Base-by-base conservation (phyloP, 2,888 invertebrate species). In the Eupithecia subfuscata region DNA sequence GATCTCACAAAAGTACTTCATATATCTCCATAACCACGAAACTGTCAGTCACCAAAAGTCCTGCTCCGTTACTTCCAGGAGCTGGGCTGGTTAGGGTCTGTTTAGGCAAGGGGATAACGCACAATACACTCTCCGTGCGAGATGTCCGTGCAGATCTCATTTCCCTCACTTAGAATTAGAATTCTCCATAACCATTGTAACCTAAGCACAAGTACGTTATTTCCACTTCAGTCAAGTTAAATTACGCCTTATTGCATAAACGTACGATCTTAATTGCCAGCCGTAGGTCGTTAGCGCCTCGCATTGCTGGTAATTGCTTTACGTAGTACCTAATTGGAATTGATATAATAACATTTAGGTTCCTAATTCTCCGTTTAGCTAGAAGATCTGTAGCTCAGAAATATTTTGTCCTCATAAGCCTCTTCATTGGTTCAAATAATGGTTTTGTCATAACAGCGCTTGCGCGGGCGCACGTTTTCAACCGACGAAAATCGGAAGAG, bases 281-380 rank as follows among this genome's bases (percentile, higher is more conserved):
- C 52, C 43, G 16, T 45, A 34, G 69, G 40, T 56, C 56, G 40
- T 60, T 60, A 73, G 43, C 60, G 64, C 65, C 65, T 37, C 56
- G 69, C 69, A 73, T 45, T 52, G 67, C 60, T 67, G 67, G 40
- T 45, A 74, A 74, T 70, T 70, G 74, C 65, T 56, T 56, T 43
- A 48, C n/a, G 65, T 40, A 25, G 70, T 70, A 34, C 37, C 18
- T 67, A 65, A 74, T 70, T 67, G 30, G 22, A 74, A 70, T 70
- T 69, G 73, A 69, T 48, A 63, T 63, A 52, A 65, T 70, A 30
- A 65, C 40, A 67, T 70, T 60, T 65, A 14, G 43, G 37, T 43
- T 40, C 16, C n/a, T 67, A 11, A 22, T 56, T 56, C n/a, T 56
- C 56, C 22, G 4, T 56, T 56, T 16, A 56, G 22, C 56, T 22